Conservation (phyloP, 1,140 invertebrate genomes). For the Notospermus geniculatus region DNA sequence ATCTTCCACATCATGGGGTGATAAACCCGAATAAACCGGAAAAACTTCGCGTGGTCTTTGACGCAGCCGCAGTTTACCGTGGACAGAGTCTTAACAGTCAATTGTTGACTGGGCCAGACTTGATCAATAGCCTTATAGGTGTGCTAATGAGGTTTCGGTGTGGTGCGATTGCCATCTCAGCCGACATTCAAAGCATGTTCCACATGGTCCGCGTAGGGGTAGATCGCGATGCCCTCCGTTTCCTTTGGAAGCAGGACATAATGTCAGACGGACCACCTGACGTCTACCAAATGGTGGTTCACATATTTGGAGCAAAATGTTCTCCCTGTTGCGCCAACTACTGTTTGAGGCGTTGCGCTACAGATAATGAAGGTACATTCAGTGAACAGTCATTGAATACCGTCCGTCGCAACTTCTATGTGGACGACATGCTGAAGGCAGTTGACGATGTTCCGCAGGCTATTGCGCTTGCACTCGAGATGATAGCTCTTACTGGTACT, state of each 20-base stretch:
- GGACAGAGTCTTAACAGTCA: conserved; percentile 22
- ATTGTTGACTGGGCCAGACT: conserved; percentile 25
- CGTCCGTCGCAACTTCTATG: neutral
- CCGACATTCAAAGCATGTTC: conserved; percentile 6
- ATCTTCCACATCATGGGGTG: conserved; percentile 27
- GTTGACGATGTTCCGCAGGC: neutral
- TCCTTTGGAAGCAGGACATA: neutral
- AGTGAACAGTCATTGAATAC: neutral
- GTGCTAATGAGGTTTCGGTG: no score
- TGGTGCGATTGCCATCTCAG: no score
- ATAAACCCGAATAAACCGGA: conserved; percentile 21
- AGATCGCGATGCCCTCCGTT: neutral
- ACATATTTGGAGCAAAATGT: conserved; percentile 4
- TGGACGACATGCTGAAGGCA: neutral
- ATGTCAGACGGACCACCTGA: neutral
- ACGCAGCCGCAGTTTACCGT: conserved; percentile 17
- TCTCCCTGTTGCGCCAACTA: conserved; percentile 6
- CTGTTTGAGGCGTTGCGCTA: neutral
- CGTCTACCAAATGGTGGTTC: neutral
- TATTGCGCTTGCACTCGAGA: no score
- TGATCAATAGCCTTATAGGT: conserved; percentile 21
- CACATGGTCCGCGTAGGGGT: neutral
- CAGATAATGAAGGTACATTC: neutral
- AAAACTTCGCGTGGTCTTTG: conserved; percentile 29
- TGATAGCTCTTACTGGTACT: no score